Percentiles rank a stretch among this genome's conserved stretches.
These are phyloP conservation scores for Darevskia nairensis DNA, from an alignment of 2,797 vertebrate species.

Conservation along the genomic window DNA sequence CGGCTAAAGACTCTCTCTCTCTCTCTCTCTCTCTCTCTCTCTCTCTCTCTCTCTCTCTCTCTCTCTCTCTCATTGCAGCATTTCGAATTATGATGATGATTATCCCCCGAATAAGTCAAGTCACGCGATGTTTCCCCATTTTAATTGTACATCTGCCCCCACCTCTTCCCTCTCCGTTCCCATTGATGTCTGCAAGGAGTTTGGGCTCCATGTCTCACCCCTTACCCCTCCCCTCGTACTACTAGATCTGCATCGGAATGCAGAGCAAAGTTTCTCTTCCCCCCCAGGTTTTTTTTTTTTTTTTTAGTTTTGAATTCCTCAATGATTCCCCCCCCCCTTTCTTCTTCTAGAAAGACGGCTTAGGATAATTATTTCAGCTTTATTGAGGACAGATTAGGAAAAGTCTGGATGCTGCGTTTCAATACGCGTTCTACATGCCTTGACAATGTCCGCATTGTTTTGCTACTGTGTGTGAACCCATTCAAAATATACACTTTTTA, in stretches of 20 bases:
- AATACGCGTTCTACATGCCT: constrained; percentile 88
- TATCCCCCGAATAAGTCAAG: constrained; percentile 69
- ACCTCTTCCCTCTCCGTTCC: constrained; percentile 49
- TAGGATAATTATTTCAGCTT: constrained; percentile 98
- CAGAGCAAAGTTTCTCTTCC: constrained; percentile 77
- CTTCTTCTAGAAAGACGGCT: constrained; percentile 93
- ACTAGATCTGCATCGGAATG: constrained; percentile 89
- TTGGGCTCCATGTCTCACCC: constrained; percentile 73
- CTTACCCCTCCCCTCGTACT: background rate
- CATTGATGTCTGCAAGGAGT: constrained; percentile 80
- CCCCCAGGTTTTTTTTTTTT: background rate
- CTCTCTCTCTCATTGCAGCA: constrained; percentile 69
- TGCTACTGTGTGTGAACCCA: constrained; percentile 89
- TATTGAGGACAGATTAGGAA: constrained; percentile 94
- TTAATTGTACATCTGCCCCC: constrained; percentile 76
- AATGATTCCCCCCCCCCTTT: constrained; percentile 82
- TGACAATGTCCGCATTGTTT: constrained; percentile 93
- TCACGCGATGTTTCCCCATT: constrained; percentile 80
- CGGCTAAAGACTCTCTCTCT: constrained; percentile 68
- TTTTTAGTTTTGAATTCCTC: constrained; percentile 91
- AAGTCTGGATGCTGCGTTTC: constrained; percentile 89
- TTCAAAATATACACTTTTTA: constrained; percentile 93
- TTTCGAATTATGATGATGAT: constrained; percentile 32
- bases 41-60: constrained; percentile 1
- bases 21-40: constrained; percentile 48